Evolutionary conservation across 1,140 invertebrate species (phyloP), one percentile per base, ranked within the genome.

Genomic region (Drosophila tropicalis): DNA sequence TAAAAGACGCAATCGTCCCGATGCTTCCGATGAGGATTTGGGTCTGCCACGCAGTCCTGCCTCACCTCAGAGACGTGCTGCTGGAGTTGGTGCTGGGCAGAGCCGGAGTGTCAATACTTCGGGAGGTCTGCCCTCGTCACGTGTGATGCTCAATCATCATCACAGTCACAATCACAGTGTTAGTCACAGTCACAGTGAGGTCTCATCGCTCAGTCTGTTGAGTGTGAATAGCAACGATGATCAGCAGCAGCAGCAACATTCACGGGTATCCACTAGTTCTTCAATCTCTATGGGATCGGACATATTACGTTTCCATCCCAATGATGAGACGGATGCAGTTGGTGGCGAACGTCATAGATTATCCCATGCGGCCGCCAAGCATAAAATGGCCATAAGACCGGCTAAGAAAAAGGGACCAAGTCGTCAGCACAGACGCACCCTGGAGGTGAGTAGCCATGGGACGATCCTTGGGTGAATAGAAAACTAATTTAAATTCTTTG

Each of bases 361-460:
- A 57, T 96, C 95, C 84, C 96, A 96, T 90, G 95, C 95, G n/a
- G 96, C 96, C 15, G 96, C 96, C 39, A 94, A 94, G 67, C 96
- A 96, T 93, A 95, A 96, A 92, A 96, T 96, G 93, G 94, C 96
- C 40, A 94, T 96, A 40, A 93, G 95, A 34, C 96, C 96, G n/a
- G 94, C 94, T 73, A 93, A 95, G 76, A 96, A 95, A 19, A 95
- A 96, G 84, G 95, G 94, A 22, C 94, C 95, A 17, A 95, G 95
- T 6, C 91, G 95, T 32, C 93, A 94, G 72, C 93, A 95, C 67
- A 93, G 94, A 81, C 93, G 94, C 80, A 92, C 93, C 22, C 93
- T 93, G 56, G 94, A 94, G 90, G 94, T 95, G 78, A 90, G 75
- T 60, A 29, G 29, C 5, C 29, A 3, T 5, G 29, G 5, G 5